phyloP scores from a whole-genome alignment of 2,888 invertebrate species.

The Alitta virens region DNA sequence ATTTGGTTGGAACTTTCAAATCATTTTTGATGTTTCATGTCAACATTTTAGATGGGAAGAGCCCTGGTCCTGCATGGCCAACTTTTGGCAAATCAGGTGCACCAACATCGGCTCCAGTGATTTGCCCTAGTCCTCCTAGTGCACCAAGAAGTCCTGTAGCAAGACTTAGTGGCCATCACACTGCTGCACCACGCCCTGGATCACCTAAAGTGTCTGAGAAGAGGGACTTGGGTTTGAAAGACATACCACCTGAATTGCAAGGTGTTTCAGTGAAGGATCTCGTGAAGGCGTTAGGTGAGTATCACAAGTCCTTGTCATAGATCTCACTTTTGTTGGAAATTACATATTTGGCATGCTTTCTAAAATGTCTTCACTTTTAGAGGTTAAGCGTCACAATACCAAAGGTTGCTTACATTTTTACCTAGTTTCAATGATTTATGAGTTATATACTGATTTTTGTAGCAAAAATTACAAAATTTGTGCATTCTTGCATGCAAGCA shows the following conservation, averaged over 20 bases:
- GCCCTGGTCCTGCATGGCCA: slow-evolving; percentile 11
- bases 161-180: not conserved
- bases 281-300: slow-evolving; percentile 68
- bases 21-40: no score
- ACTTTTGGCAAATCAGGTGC: slow-evolving; percentile 3
- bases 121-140: not conserved
- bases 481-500: no score
- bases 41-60: no score
- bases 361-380: no score
- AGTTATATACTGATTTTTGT: no score
- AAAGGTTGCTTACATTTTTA: not conserved
- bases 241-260: slow-evolving; percentile 60
- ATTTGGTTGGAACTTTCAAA: no score
- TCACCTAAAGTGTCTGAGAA: not conserved
- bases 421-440: no score
- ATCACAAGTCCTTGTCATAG: not conserved
- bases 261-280: slow-evolving; percentile 72
- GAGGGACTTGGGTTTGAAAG: slow-evolving; percentile 10
- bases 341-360: not conserved
- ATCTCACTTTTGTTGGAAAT: not conserved
- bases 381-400: not conserved
- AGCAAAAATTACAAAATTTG: no score
- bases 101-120: not conserved
- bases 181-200: not conserved
- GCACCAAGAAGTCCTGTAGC: not conserved